Evolutionary conservation across 2,113 vertebrate genomes (phyloP).

Genomic region (Hemicordylus capensis): DNA sequence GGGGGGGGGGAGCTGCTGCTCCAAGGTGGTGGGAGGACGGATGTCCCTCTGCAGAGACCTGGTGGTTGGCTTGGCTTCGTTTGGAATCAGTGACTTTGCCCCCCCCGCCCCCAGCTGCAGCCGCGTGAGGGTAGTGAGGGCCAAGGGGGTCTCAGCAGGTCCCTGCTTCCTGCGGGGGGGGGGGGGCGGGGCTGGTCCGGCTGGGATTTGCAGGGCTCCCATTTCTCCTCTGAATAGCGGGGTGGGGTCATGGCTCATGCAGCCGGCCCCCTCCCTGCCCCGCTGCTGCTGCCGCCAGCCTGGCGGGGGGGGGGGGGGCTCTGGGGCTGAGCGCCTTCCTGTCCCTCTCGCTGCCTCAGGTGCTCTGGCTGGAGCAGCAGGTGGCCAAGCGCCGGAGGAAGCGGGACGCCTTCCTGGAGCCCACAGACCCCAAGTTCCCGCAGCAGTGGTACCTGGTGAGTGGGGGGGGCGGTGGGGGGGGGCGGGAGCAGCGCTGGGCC

Average conservation of each 20-base stretch:
- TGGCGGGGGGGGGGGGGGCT: too few species aligned
- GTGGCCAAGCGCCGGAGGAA: constrained; percentile 88
- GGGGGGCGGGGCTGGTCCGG: too few species aligned
- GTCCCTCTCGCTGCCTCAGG: constrained; percentile 68
- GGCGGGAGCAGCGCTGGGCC: too few species aligned
- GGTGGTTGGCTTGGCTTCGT: too few species aligned
- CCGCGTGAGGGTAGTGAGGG: too few species aligned
- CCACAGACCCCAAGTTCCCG: constrained; percentile 88
- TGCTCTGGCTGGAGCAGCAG: constrained; percentile 94
- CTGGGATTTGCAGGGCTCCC: background rate
- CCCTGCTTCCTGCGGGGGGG: background rate
- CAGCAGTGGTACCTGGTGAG: constrained; percentile 99
- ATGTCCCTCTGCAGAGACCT: too few species aligned
- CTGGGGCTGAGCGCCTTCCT: background rate
- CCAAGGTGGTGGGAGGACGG: too few species aligned
- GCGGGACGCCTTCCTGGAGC: constrained; percentile 86
- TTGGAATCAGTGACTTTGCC: too few species aligned
- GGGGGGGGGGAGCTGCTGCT: too few species aligned
- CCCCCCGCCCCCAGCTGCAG: too few species aligned
- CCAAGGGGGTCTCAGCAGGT: background rate
- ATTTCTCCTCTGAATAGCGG: background rate
- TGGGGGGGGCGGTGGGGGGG: background rate
- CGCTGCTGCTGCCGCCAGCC: background rate
- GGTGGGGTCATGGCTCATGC: fast-evolving
- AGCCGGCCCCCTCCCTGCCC: background rate